Conservation (phyloP, 2,888 invertebrate species). For the Synergus umbraculus region DNA sequence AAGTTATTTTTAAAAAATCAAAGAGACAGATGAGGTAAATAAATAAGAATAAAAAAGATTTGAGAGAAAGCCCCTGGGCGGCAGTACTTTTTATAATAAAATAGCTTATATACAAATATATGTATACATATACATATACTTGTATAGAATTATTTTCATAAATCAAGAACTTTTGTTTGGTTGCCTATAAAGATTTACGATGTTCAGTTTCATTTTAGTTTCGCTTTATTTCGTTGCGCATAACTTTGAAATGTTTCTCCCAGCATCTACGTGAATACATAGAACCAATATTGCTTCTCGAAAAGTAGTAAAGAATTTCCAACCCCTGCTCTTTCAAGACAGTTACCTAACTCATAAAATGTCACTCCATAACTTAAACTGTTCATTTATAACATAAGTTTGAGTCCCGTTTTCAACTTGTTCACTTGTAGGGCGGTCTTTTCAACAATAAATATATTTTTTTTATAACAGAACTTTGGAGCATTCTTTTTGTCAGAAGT, state of each 20-base stretch:
- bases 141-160: background rate
- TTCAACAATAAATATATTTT: no score
- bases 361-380: constrained; percentile 9
- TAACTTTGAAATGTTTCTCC: constrained; percentile 24
- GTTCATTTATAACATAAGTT: constrained; percentile 8
- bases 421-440: background rate
- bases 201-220: background rate
- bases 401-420: background rate
- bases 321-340: background rate
- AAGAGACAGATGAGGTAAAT: background rate
- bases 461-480: background rate
- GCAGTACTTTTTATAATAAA: background rate
- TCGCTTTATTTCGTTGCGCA: background rate
- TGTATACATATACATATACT: background rate
- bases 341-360: constrained; percentile 24
- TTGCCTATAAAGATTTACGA: background rate
- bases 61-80: background rate
- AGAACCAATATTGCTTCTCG: constrained; percentile 19
- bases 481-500: background rate
- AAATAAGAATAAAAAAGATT: background rate
- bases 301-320: constrained; percentile 5
- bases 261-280: background rate
- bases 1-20: constrained; percentile 21
- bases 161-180: background rate
- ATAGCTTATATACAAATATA: background rate